phyloP scores from a whole-genome alignment of 1,140 invertebrate species.

The Coelopa frigida region DNA sequence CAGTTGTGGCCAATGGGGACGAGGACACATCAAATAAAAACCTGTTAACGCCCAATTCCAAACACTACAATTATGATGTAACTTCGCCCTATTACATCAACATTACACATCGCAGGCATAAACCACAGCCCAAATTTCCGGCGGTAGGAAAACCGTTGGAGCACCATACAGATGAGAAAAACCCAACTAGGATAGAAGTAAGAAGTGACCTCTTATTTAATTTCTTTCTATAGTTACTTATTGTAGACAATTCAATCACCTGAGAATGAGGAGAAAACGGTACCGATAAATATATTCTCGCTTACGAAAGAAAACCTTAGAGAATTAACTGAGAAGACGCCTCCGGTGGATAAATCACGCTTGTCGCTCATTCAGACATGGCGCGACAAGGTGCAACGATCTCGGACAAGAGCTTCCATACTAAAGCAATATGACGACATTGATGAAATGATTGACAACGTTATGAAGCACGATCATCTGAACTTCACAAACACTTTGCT shows the following conservation, averaged over 20 bases:
- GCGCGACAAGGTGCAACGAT: slow-evolving; percentile 36
- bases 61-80: slow-evolving; percentile 37
- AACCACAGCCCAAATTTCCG: slow-evolving; percentile 28
- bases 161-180: neutral
- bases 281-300: slow-evolving; percentile 31
- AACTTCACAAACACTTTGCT: slow-evolving; percentile 17
- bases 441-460: slow-evolving; percentile 27
- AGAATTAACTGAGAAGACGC: slow-evolving; percentile 20
- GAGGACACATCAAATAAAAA: neutral
- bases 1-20: neutral
- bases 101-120: slow-evolving; percentile 36
- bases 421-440: slow-evolving; percentile 25
- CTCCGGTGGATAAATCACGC: slow-evolving; percentile 13
- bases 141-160: neutral
- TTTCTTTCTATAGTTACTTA: no score
- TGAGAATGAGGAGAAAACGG: no score
- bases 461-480: slow-evolving; percentile 28
- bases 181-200: neutral
- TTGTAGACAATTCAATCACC: no score
- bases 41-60: slow-evolving; percentile 26
- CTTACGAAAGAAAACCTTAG: slow-evolving; percentile 34
- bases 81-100: slow-evolving; percentile 42
- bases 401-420: slow-evolving; percentile 25
- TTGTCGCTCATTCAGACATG: slow-evolving; percentile 33
- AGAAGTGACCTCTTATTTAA: no score